A percentile compares a stretch with the other conserved stretches of the same genome.
These are phyloP conservation scores for Cerceris ruficornis DNA, from an alignment of 2,888 invertebrate genomes.

Conservation along the genomic window DNA sequence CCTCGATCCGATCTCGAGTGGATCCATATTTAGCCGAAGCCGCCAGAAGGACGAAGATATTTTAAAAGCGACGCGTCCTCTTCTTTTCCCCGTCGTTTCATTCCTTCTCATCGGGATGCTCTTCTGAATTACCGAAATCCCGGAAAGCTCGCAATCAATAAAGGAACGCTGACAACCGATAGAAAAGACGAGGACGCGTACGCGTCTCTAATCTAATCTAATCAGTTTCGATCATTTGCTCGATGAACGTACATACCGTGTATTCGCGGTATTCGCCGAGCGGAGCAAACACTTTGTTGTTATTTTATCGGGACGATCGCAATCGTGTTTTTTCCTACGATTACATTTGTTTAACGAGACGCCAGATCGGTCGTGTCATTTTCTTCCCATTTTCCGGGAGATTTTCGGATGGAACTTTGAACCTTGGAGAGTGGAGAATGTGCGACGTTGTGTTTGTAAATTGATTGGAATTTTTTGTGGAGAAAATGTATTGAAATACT, in stretches of 20 bases:
- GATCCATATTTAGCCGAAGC: neutral
- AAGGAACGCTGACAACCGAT: constrained; percentile 2
- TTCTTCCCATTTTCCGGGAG: too few relatives aligned
- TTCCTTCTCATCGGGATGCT: neutral
- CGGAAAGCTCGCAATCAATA: constrained; percentile 10
- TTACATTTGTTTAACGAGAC: too few relatives aligned
- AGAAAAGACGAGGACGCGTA: neutral
- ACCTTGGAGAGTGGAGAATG: too few relatives aligned
- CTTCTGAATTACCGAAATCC: neutral
- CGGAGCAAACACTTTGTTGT: constrained; percentile 18
- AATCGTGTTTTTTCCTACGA: too few relatives aligned
- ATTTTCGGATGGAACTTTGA: too few relatives aligned
- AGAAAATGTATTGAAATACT: too few relatives aligned
- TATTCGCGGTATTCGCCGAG: constrained; percentile 1
- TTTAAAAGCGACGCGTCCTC: too few relatives aligned
- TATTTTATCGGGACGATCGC: neutral
- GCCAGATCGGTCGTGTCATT: too few relatives aligned
- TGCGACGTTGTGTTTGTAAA: too few relatives aligned
- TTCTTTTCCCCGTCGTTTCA: neutral
- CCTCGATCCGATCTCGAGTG: too few relatives aligned
- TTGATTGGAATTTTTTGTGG: too few relatives aligned
- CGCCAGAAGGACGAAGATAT: neutral
- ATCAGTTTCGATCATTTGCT: constrained; percentile 41
- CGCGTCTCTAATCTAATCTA: constrained; percentile 54
- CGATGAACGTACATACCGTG: neutral